Evolutionary conservation across 2,888 invertebrate species (phyloP), one percentile per base, ranked within the genome.

Genomic region (Clostera curtula): DNA sequence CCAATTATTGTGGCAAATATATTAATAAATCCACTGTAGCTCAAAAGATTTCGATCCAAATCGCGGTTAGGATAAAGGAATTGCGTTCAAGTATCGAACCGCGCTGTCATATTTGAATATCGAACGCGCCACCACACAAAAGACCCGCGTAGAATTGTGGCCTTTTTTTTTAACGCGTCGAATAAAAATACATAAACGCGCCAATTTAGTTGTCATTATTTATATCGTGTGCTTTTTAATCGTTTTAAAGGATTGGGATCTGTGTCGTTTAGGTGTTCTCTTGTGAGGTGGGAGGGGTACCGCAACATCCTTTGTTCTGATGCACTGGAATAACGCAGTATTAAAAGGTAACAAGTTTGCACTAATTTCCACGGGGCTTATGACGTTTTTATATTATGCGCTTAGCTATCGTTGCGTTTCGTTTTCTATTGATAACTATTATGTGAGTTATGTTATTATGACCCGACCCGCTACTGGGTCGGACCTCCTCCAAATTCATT

Each of bases 141-240:
- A 50, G 43, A 50, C 29, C 25, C 39, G 38, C 43, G 43, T 12
- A 27, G 40, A 34, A 40, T 48, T 49, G 49, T 49, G 49, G 43
- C 50, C 40, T 45, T 49, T 43, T 46, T 46, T 43, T 39, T 34
- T 32, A 13, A 41, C 25, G 20, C 32, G 32, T 36, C 30, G 24
- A 30, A 28, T 36, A 40, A 29, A 26, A 21, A 8, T n/a, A 14
- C 12, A 13, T 4, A 23, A 13, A 11, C 3, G n/a, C 12, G 11
- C 24, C 12, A 18, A n/a, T 14, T 23, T 23, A 29, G 46, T 49
- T 47, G 19, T 33, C 29, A 24, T 22, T 24, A 17, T 26, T 17
- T 17, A 24, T 16, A 13, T 14, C 26, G 35, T 23, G 28, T 18
- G 19, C 2, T 16, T 27, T n/a, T 24, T 14, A 12, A 19, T 20